phyloP scores from a whole-genome alignment of 2,113 vertebrate species.

The Lanius collurio region DNA sequence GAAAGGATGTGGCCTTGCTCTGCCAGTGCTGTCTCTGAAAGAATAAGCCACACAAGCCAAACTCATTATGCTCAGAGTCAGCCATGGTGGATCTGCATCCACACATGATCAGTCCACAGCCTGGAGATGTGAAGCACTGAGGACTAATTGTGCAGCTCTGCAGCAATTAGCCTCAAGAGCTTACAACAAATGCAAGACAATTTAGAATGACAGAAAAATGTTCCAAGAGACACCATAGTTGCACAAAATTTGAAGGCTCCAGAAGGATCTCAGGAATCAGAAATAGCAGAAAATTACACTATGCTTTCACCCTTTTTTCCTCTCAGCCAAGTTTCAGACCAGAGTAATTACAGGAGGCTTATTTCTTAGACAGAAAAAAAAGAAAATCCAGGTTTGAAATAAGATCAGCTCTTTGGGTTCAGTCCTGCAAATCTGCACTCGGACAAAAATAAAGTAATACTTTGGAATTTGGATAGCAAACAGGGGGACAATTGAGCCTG shows the following conservation, averaged over 20 bases:
- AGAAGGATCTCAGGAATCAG: not conserved
- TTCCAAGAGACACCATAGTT: not conserved
- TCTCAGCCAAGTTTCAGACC: not conserved
- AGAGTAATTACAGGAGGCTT: not conserved
- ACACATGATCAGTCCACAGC: not conserved
- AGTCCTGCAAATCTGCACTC: not conserved
- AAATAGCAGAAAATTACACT: slow-evolving; percentile 23
- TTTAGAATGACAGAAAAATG: slow-evolving; percentile 27
- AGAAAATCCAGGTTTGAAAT: not conserved
- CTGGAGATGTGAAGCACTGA: accelerated
- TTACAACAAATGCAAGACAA: not conserved
- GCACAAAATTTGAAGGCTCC: slow-evolving; percentile 14
- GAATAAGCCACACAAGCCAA: not conserved
- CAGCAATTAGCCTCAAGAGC: not conserved
- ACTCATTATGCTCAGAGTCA: not conserved
- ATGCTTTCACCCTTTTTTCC: not conserved
- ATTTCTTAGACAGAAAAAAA: not conserved
- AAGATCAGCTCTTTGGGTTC: not conserved
- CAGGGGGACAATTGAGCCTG: not conserved
- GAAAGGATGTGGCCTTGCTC: not conserved
- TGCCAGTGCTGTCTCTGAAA: not conserved
- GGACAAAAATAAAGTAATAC: not conserved
- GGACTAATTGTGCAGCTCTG: not conserved
- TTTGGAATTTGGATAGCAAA: not conserved
- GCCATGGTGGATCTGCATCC: not conserved